Conservation (phyloP, 2,797 vertebrate genomes). For the Diceros bicornis region DNA sequence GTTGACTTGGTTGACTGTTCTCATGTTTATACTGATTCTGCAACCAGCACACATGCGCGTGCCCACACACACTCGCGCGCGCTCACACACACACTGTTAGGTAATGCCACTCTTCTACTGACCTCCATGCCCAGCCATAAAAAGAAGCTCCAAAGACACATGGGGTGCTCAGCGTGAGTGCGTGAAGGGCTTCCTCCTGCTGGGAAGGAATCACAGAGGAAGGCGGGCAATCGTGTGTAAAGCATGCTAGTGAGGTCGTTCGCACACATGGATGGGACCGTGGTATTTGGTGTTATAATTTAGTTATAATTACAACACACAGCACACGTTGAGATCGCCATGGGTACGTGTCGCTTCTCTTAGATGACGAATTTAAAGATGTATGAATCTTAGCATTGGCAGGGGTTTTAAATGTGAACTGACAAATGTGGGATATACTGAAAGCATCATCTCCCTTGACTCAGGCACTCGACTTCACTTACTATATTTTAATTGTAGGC, state of each 20-base stretch:
- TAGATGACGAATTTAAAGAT: not conserved
- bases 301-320: too few relatives aligned
- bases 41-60: too few relatives aligned
- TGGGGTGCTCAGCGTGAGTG: not conserved
- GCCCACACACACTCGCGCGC: not conserved
- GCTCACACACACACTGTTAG: fast-evolving
- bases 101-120: not conserved
- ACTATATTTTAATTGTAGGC: conserved; percentile 1
- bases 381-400: not conserved
- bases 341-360: not conserved
- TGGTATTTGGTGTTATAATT: not conserved
- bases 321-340: not conserved
- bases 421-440: not conserved
- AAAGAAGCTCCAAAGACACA: not conserved
- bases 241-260: not conserved
- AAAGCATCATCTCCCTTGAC: not conserved
- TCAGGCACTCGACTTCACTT: not conserved
- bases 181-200: not conserved
- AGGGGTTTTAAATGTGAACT: not conserved
- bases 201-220: not conserved
- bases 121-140: not conserved
- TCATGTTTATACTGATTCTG: not conserved
- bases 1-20: not conserved
- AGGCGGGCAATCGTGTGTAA: too few relatives aligned
- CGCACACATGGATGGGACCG: not conserved